Percentiles rank a stretch among this genome's conserved stretches.
Conservation (phyloP, 2,113 vertebrate genomes). For the Gnathonemus longibarbis region DNA sequence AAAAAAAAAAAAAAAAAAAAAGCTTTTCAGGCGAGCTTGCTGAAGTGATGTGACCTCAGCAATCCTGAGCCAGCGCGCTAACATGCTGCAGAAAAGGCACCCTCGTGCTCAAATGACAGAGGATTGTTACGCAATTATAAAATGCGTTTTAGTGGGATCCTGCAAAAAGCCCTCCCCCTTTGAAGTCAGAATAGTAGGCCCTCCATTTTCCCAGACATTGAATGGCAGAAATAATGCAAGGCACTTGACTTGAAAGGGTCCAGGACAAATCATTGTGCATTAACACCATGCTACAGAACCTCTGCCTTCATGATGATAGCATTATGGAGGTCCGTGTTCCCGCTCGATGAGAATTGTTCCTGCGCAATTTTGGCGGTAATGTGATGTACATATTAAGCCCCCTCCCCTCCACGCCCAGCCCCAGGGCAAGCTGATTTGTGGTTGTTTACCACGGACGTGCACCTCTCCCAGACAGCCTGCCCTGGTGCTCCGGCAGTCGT, state of each 20-base stretch:
- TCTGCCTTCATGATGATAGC: not conserved
- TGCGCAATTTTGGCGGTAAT: conserved; percentile 68
- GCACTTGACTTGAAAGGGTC: conserved; percentile 9
- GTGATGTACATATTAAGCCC: conserved; percentile 70
- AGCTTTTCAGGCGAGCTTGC: conserved; percentile 44
- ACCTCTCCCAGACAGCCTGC: not conserved
- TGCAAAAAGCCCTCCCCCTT: conserved; percentile 37
- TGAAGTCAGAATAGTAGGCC: conserved; percentile 1
- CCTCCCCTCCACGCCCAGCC: conserved; percentile 34
- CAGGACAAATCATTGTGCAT: conserved; percentile 8
- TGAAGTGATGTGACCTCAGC: conserved; percentile 48
- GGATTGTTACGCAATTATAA: conserved; percentile 49
- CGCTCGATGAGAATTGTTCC: conserved; percentile 53
- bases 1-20: conserved; percentile 37
- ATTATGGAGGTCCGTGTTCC: conserved; percentile 43
- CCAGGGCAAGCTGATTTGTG: conserved; percentile 67
- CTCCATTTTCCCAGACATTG: not conserved
- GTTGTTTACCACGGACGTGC: conserved; percentile 50
- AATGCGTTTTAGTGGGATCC: conserved; percentile 50
- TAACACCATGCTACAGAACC: conserved; percentile 3
- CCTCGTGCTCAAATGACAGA: conserved; percentile 48
- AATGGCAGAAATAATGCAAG: not conserved
- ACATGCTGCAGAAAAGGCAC: conserved; percentile 42
- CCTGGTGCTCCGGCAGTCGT: not conserved
- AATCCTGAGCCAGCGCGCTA: conserved; percentile 40